Conservation (phyloP, 1,140 invertebrate genomes). For the Saccostrea glomerata region DNA sequence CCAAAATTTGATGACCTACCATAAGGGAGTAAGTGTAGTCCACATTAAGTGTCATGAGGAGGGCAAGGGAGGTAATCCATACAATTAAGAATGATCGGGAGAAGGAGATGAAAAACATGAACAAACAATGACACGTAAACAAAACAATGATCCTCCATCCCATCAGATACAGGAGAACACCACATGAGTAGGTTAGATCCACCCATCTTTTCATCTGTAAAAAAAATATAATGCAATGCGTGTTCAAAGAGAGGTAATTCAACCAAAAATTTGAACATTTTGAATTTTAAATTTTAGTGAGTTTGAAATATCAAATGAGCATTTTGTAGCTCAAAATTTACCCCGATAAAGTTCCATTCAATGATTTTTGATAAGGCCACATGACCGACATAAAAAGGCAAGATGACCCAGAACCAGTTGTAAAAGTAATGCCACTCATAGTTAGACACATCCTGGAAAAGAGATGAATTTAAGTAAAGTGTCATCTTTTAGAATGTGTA, state of each 20-base stretch:
- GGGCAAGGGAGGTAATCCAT: conserved; percentile 61
- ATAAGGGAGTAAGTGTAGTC: conserved; percentile 58
- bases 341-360: conserved; percentile 47
- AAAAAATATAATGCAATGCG: conserved; percentile 28
- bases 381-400: conserved; percentile 66
- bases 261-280: neutral
- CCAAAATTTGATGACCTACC: conserved; percentile 52
- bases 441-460: conserved; percentile 65
- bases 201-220: conserved; percentile 58
- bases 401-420: conserved; percentile 58
- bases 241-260: neutral
- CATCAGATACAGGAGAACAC: conserved; percentile 54
- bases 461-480: neutral
- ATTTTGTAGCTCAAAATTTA: conserved; percentile 31
- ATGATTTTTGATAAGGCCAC: conserved; percentile 60
- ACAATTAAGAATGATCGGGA: conserved; percentile 42
- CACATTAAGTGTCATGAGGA: conserved; percentile 63
- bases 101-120: conserved; percentile 58
- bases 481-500: too few relatives aligned
- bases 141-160: conserved; percentile 61
- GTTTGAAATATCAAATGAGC: neutral
- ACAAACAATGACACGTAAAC: conserved; percentile 56
- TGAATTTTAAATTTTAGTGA: neutral
- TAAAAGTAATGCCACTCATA: conserved; percentile 72
- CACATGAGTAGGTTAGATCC: conserved; percentile 53